phyloP scores from a whole-genome alignment of 2,888 invertebrate species.

The Apamea monoglypha region DNA sequence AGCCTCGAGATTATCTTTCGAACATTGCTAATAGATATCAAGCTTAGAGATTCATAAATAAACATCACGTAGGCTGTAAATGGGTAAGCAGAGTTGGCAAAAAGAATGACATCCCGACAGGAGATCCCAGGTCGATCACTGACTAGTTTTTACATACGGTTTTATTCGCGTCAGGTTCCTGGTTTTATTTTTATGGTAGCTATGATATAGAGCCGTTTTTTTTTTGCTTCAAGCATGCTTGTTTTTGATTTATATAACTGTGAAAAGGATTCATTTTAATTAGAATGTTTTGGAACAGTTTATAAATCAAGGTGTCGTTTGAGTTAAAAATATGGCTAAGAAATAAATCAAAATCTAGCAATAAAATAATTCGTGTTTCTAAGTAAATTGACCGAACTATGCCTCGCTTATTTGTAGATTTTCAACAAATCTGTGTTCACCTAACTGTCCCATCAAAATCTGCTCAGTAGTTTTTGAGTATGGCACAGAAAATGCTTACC shows the following conservation, averaged over 20 bases:
- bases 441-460: not conserved
- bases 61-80: slow-evolving; percentile 79
- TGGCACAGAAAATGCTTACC: not conserved
- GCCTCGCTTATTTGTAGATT: not conserved
- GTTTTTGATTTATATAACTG: slow-evolving; percentile 52
- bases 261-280: slow-evolving; percentile 47
- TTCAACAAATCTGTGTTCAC: not conserved
- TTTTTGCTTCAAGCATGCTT: slow-evolving; percentile 5
- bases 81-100: slow-evolving; percentile 72
- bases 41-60: slow-evolving; percentile 80
- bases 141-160: slow-evolving; percentile 61
- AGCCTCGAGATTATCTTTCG: slow-evolving; percentile 26
- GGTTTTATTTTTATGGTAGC: slow-evolving; percentile 57
- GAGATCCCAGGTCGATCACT: slow-evolving; percentile 45
- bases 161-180: slow-evolving; percentile 46
- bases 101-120: slow-evolving; percentile 76
- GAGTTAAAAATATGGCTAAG: not conserved
- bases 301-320: slow-evolving; percentile 27
- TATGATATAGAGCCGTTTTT: slow-evolving; percentile 46
- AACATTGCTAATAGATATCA: slow-evolving; percentile 62
- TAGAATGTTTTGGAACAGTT: slow-evolving; percentile 28
- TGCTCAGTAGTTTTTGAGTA: slow-evolving; percentile 9
- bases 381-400: not conserved
- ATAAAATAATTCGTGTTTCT: not conserved
- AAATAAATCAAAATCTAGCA: slow-evolving; percentile 4